Percentiles rank a stretch among this genome's conserved stretches.
Evolutionary conservation across 2,888 invertebrate species (phyloP).

Genomic region (Orthonychiurus folsomi): DNA sequence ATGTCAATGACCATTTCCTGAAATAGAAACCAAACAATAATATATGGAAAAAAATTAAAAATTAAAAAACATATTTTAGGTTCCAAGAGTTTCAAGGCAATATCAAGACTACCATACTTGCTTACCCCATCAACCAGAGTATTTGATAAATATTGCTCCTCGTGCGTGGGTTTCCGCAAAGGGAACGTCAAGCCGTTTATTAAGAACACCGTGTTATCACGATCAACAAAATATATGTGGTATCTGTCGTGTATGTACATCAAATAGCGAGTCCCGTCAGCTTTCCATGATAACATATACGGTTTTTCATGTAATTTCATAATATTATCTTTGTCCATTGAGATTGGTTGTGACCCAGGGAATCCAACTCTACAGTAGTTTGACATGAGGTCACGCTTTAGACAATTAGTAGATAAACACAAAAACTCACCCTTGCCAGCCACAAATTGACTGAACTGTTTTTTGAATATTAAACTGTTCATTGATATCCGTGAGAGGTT

Average conservation of each 20-base stretch:
- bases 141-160: too few species aligned
- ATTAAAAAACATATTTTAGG: too few species aligned
- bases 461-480: slow-evolving; percentile 59
- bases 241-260: slow-evolving; percentile 72
- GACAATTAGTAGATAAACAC: too few species aligned
- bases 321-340: slow-evolving; percentile 81
- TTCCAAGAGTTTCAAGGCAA: too few species aligned
- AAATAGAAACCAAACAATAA: slow-evolving; percentile 31
- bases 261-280: slow-evolving; percentile 81
- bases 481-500: slow-evolving; percentile 56
- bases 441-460: slow-evolving; percentile 68
- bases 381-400: too few species aligned
- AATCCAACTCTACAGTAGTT: slow-evolving; percentile 62
- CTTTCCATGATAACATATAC: slow-evolving; percentile 98
- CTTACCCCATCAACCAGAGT: slow-evolving; percentile 76
- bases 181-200: slow-evolving; percentile 72
- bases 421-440: slow-evolving; percentile 63
- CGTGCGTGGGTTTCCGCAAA: too few species aligned
- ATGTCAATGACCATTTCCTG: slow-evolving; percentile 96
- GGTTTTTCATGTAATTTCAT: slow-evolving; percentile 63
- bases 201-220: slow-evolving; percentile 86
- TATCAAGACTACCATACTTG: not conserved
- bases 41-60: too few species aligned
- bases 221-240: slow-evolving; percentile 86
- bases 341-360: slow-evolving; percentile 95